phyloP scores from a whole-genome alignment of 2,113 vertebrate species.

The Anhinga anhinga region DNA sequence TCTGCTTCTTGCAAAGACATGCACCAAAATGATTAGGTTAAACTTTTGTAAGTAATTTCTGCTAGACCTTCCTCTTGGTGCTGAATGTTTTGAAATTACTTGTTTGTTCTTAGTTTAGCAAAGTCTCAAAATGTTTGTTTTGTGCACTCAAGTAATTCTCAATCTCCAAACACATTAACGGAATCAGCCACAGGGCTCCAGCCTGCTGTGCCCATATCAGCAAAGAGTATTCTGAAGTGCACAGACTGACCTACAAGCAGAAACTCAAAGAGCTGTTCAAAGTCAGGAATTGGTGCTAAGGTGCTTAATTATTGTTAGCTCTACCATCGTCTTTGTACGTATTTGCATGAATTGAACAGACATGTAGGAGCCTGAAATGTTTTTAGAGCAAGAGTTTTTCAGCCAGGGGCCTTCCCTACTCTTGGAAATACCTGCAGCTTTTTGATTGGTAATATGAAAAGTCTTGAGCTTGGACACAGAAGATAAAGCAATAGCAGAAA shows the following conservation, averaged over 20 bases:
- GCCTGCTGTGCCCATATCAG: background rate
- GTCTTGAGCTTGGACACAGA: background rate
- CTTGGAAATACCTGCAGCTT: background rate
- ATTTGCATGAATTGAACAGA: background rate
- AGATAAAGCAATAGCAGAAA: background rate
- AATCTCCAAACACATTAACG: background rate
- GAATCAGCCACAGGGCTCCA: background rate
- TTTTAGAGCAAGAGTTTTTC: background rate
- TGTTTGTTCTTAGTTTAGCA: background rate
- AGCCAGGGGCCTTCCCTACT: background rate
- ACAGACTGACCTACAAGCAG: background rate
- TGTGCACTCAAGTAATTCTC: background rate
- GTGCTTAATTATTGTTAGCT: background rate
- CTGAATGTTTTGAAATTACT: background rate
- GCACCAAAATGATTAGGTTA: background rate
- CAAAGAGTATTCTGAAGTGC: background rate
- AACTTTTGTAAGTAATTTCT: background rate
- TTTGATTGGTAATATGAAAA: background rate
- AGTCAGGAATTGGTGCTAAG: background rate
- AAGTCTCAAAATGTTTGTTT: background rate
- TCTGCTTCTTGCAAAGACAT: background rate
- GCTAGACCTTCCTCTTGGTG: background rate
- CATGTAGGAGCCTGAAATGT: background rate
- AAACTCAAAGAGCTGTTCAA: background rate
- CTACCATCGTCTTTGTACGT: background rate